Base-by-base conservation (phyloP, 2,797 vertebrate species). In the Allobates femoralis region DNA sequence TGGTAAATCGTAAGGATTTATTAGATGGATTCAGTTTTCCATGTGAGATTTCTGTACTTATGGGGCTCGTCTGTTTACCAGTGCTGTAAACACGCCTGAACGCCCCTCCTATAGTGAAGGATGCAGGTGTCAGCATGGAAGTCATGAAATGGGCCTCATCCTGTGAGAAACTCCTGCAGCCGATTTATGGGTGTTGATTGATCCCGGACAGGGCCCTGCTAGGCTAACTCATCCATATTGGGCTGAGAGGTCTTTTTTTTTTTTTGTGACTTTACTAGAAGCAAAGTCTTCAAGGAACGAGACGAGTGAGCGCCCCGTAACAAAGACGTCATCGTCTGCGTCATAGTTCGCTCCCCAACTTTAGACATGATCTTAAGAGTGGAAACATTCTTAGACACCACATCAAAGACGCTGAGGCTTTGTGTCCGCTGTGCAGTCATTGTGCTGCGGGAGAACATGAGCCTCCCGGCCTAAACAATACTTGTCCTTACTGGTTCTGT, bases 391-490 rank as follows among this genome's bases (percentile, higher is more conserved):
- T 74, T 51, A 37, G 62, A 60, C 69, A 55, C 77, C 84, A 85
- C 77, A 85, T 85, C 23, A 85, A 85, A 85, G 77, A 2, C 66
- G 18, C 41, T 26, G 26, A 16, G 26, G 76, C 74, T 62, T 58
- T 32, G 26, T 77, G 83, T 18, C 8, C 2, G 51, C 34, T 19
- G 46, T 37, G 7, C 62, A 74, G 37, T 74, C 77, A 51, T 80
- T 58, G 75, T 69, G 60, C 23, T 55, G 8, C 23, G 46, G 74
- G 30, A 50, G 53, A 60, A 60, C 55, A 32, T 82, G 14, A 78
- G 23, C 66, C 67, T 55, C 55, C 51, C 55, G 74, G 84, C 51
- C 66, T 73, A 79, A 74, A 79, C 77, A 62, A 34, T 50, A 41
- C 66, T 26, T 58, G 84, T 53, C 46, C 66, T 5, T 10, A 41